Percentiles rank a stretch among this genome's conserved stretches.
Evolutionary conservation across 2,888 invertebrate genomes (phyloP).

Genomic region (Callyntrura guangdongensis): DNA sequence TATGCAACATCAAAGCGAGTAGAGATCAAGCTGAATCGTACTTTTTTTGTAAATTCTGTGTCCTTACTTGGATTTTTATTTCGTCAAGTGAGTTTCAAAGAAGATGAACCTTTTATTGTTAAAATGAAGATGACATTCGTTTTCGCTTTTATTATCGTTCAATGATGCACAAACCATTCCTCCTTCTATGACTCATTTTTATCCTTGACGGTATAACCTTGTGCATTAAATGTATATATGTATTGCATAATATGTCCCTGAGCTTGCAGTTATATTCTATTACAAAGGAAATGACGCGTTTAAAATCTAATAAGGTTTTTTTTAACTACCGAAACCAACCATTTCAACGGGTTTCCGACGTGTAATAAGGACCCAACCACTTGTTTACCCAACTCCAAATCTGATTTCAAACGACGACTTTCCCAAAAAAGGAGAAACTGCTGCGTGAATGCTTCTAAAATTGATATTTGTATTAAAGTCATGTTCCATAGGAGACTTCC

Average conservation of each 20-base stretch:
- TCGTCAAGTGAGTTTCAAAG: too few species aligned
- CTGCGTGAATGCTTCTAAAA: background rate
- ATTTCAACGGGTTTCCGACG: background rate
- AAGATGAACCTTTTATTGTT: background rate
- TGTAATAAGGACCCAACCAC: constrained; percentile 12
- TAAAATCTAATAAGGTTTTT: constrained; percentile 41
- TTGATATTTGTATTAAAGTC: constrained; percentile 65
- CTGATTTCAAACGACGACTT: constrained; percentile 38
- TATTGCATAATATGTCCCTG: background rate
- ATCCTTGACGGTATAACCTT: too few species aligned
- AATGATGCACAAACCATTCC: background rate
- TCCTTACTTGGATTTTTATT: too few species aligned
- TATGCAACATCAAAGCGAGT: too few species aligned
- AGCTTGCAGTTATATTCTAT: too few species aligned
- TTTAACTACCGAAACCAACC: constrained; percentile 26
- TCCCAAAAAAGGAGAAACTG: background rate
- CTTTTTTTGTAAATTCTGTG: too few species aligned
- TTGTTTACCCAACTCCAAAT: constrained; percentile 66
- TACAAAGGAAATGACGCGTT: constrained; percentile 24
- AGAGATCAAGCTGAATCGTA: too few species aligned
- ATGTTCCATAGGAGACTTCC: constrained; percentile 54
- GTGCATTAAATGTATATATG: too few species aligned
- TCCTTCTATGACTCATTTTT: background rate
- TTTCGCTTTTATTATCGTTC: background rate
- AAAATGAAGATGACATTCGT: background rate